A percentile compares a stretch with the other conserved stretches of the same genome.
These are phyloP conservation scores for Atlantisia rogersi DNA, from an alignment of 2,113 vertebrate species.

Conservation along the genomic window DNA sequence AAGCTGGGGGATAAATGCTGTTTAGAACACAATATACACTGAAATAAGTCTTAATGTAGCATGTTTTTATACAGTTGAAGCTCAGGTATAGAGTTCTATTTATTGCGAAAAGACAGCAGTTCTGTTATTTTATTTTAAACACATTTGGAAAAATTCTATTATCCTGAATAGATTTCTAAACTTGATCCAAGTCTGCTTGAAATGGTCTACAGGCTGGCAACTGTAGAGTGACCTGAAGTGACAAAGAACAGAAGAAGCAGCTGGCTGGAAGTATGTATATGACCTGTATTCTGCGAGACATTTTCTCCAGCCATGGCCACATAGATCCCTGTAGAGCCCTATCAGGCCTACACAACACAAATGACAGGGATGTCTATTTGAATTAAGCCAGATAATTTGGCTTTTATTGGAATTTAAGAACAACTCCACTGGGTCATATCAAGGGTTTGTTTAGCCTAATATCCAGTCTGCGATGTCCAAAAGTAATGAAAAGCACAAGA, in stretches of 20 bases:
- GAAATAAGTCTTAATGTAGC: background rate
- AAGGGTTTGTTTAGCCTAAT: background rate
- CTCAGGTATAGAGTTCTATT: background rate
- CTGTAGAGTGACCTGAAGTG: background rate
- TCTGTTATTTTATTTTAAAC: background rate
- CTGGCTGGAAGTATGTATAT: background rate
- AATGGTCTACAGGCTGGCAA: background rate
- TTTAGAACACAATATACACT: background rate
- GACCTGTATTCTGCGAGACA: fast-evolving
- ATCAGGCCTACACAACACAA: background rate
- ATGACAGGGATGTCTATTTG: background rate
- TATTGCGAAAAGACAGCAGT: background rate
- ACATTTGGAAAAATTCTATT: background rate
- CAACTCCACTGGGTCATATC: background rate
- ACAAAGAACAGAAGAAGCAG: background rate
- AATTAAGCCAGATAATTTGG: background rate
- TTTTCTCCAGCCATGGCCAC: background rate
- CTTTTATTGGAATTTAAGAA: background rate
- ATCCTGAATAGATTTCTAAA: background rate
- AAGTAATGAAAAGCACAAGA: background rate
- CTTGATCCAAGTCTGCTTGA: background rate
- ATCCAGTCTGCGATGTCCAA: background rate
- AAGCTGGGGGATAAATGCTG: background rate
- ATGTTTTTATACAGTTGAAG: background rate
- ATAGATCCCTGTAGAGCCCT: background rate